Base-by-base conservation (phyloP, 1,140 invertebrate genomes). In the Pogonognathellus flavescens region DNA sequence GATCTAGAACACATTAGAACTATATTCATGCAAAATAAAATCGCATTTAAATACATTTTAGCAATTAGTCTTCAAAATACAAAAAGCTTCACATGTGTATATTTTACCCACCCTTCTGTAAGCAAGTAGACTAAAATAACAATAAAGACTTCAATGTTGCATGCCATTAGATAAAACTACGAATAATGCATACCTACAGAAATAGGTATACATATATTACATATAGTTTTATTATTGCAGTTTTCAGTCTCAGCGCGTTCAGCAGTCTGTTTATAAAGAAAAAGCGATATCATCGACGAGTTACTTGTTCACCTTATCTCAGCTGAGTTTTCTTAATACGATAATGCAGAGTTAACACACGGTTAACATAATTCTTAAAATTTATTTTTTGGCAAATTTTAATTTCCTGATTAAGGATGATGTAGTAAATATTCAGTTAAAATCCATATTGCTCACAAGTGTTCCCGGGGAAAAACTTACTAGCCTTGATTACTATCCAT, bases 181-280 rank as follows among this genome's bases (percentile, higher is more conserved):
- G 59, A 60, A 20, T 14, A 14, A 31, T 66, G 62, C 62, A 66
- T 25, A 66, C 22, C 62, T 66, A 66, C 3, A 18, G 25, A 25
- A 14, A 1, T 66, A 3, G 62, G 62, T 25, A 76, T 16, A 16
- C 66, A 76, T 8, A 8, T 31, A 76, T n/a, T n/a, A n/a, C n/a
- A n/a, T n/a, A 57, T 57, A 57, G 53, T 57, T 14, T 57, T 57
- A 57, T 50, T 76, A 76, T 76, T 76, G 70, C 70, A 31, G 7
- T 76, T 76, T 41, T 76, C 70, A 76, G 70, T 76, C 70, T 76
- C 70, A 66, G 62, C 18, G 25, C 25, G 20, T 66, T 25, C 62
- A 25, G 62, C 62, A 66, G 62, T 66, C 22, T 25, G 25, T 66
- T 66, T 22, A 14, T 25, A 10, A 66, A 25, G 62, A 25, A 66